Conservation (phyloP, 2,797 vertebrate genomes). For the Schizopygopsis pylzovi region DNA sequence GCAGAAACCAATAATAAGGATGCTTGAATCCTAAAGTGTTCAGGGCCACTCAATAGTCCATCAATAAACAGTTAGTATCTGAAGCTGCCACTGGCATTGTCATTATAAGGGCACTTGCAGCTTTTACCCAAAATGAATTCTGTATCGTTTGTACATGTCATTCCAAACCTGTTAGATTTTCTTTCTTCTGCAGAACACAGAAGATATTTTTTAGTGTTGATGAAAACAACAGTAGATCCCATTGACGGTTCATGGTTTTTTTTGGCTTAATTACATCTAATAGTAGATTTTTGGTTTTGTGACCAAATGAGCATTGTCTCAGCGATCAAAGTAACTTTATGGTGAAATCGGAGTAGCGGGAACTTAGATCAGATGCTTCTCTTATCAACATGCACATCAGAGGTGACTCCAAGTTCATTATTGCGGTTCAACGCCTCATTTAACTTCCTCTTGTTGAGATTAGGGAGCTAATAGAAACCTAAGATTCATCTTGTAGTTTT, state of each 20-base stretch:
- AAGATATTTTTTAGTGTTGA: no score
- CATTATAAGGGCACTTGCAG: not conserved
- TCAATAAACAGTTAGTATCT: conserved; percentile 1
- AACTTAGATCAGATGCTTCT: conserved; percentile 19
- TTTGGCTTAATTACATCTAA: not conserved
- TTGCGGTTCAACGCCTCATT: not conserved
- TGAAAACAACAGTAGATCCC: not conserved
- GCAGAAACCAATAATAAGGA: conserved; percentile 51
- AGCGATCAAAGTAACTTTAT: conserved; percentile 41
- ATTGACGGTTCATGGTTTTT: not conserved
- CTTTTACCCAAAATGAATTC: not conserved
- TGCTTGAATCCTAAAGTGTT: conserved; percentile 9
- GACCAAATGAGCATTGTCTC: not conserved
- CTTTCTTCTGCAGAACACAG: not conserved
- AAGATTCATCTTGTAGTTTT: not conserved
- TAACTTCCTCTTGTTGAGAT: not conserved
- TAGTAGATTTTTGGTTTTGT: not conserved
- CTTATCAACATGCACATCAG: conserved; percentile 29
- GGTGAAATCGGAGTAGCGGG: conserved; percentile 19
- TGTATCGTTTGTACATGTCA: not conserved
- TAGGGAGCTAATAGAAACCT: not conserved
- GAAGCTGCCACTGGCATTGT: not conserved
- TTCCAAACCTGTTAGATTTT: not conserved
- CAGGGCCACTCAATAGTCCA: conserved; percentile 3
- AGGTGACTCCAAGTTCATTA: conserved; percentile 15